Evolutionary conservation across 1,140 invertebrate genomes (phyloP).

Genomic region (Heliconius hermathena): DNA sequence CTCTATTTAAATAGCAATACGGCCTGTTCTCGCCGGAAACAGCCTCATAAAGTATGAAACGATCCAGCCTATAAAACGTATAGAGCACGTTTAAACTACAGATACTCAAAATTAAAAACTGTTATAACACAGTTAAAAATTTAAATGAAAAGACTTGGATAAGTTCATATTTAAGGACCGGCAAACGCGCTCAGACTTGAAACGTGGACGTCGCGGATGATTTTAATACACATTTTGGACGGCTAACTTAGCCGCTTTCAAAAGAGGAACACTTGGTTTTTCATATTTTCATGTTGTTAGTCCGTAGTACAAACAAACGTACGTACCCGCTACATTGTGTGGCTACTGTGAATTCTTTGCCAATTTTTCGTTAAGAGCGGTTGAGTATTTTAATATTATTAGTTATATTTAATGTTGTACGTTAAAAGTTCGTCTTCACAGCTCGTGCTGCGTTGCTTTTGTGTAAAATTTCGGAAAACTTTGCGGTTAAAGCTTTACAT

Average conservation of each 20-base stretch:
- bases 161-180: slow-evolving; percentile 54
- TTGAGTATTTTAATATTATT: not conserved
- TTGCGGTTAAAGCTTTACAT: not conserved
- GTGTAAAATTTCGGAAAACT: slow-evolving; percentile 2
- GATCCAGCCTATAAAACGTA: slow-evolving; percentile 61
- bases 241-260: slow-evolving; percentile 38
- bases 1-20: slow-evolving; percentile 68
- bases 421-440: not conserved
- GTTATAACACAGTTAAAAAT: slow-evolving; percentile 43
- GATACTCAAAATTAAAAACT: slow-evolving; percentile 58
- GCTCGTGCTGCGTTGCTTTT: not conserved
- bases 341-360: not conserved
- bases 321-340: slow-evolving; percentile 4
- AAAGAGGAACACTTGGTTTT: slow-evolving; percentile 42
- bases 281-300: slow-evolving; percentile 26
- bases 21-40: slow-evolving; percentile 61
- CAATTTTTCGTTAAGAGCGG: not conserved
- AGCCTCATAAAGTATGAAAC: slow-evolving; percentile 65
- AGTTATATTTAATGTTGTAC: not conserved
- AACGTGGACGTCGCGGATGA: slow-evolving; percentile 44
- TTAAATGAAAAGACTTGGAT: slow-evolving; percentile 48
- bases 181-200: slow-evolving; percentile 42
- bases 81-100: slow-evolving; percentile 51
- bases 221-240: slow-evolving; percentile 44
- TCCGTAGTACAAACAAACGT: slow-evolving; percentile 31